A percentile compares a stretch with the other conserved stretches of the same genome.
phyloP scores from a whole-genome alignment of 2,888 invertebrate genomes.

The Harmothoe impar region DNA sequence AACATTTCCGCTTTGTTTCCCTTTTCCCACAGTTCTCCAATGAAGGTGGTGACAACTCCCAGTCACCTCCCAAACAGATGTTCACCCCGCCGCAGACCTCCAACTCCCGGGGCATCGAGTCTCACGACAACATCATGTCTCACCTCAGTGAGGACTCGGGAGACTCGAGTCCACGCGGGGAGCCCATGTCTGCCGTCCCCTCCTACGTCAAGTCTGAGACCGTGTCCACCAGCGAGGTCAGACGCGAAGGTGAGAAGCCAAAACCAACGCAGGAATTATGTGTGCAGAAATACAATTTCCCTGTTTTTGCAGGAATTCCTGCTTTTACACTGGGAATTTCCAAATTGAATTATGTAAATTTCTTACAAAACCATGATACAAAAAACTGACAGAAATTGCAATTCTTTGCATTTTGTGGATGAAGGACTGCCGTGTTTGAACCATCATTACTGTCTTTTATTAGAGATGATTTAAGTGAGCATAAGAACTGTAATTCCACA shows the following conservation, averaged over 20 bases:
- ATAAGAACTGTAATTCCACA: no score
- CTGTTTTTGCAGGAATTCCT: not conserved
- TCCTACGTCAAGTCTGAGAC: conserved; percentile 16
- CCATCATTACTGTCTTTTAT: no score
- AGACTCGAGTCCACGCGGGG: conserved; percentile 30
- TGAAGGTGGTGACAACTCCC: conserved; percentile 43
- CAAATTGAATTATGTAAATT: no score
- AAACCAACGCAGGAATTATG: no score
- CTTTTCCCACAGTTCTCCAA: conserved; percentile 22
- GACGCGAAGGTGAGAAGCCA: conserved; percentile 27
- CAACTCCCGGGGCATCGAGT: not conserved
- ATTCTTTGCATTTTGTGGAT: no score
- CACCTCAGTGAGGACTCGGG: conserved; percentile 65
- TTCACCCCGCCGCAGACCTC: conserved; percentile 63
- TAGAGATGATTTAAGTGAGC: no score
- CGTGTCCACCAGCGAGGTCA: not conserved
- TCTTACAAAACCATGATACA: no score
- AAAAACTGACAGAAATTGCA: no score
- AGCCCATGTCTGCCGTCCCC: not conserved
- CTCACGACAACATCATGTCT: conserved; percentile 13
- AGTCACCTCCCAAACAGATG: not conserved
- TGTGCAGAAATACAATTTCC: not conserved
- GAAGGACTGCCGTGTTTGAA: no score
- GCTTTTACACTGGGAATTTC: not conserved
- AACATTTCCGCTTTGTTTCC: no score